Conservation (phyloP, 2,888 invertebrate species). For the Drosophila neotestacea region DNA sequence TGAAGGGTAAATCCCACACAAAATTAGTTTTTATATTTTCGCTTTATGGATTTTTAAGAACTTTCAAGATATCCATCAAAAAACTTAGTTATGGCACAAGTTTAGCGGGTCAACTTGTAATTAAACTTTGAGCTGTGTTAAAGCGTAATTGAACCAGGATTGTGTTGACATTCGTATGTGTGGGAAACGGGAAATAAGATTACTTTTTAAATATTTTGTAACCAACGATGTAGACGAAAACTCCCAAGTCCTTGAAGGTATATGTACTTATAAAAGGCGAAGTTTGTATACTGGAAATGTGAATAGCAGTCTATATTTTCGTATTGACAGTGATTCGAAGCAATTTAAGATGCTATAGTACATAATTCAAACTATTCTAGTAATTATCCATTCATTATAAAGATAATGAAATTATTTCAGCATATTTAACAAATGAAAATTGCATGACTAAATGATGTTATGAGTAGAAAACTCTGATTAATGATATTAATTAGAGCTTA, state of each 20-base stretch:
- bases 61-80: conserved; percentile 23
- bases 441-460: too few relatives aligned
- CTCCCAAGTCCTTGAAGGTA: too few relatives aligned
- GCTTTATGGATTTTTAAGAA: conserved; percentile 31
- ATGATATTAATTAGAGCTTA: conserved; percentile 19
- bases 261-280: too few relatives aligned
- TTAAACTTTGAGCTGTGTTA: conserved; percentile 12
- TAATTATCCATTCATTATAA: neutral
- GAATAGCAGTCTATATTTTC: neutral
- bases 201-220: neutral
- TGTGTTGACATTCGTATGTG: neutral
- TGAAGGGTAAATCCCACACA: conserved; percentile 5
- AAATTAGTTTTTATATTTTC: conserved; percentile 25
- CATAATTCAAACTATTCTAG: neutral
- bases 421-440: too few relatives aligned
- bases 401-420: neutral
- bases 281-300: too few relatives aligned
- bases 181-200: neutral
- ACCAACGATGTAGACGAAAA: neutral
- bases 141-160: neutral
- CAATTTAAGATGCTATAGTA: neutral
- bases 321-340: too few relatives aligned
- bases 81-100: conserved; percentile 18
- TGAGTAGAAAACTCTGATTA: neutral
- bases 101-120: conserved; percentile 32